A percentile compares a stretch with the other conserved stretches of the same genome.
phyloP scores from a whole-genome alignment of 2,113 vertebrate genomes.

The Coreoperca whiteheadi region DNA sequence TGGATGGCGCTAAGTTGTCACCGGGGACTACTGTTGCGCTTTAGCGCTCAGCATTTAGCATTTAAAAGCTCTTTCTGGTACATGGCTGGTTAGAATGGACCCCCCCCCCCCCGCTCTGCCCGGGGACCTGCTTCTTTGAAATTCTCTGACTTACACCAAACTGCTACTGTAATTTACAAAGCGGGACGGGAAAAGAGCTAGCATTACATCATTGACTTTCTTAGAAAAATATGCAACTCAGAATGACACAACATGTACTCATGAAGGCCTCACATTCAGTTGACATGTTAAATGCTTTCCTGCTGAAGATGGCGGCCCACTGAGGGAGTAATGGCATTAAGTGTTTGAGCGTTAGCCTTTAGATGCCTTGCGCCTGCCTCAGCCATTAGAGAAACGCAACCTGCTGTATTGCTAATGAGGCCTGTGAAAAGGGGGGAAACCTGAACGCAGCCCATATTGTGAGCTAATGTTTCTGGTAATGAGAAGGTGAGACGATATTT shows the following conservation, averaged over 20 bases:
- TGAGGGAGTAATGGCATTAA: slow-evolving; percentile 2
- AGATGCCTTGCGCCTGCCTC: slow-evolving; percentile 11
- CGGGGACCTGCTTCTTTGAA: neutral
- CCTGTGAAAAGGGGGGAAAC: slow-evolving; percentile 14
- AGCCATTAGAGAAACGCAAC: slow-evolving; percentile 33
- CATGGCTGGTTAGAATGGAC: neutral
- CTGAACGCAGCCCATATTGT: slow-evolving; percentile 16
- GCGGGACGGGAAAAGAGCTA: neutral
- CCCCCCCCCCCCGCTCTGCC: neutral
- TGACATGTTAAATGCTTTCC: slow-evolving; percentile 36
- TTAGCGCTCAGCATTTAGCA: slow-evolving; percentile 8
- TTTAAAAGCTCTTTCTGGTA: slow-evolving; percentile 30
- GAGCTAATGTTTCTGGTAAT: slow-evolving; percentile 62
- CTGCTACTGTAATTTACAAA: neutral
- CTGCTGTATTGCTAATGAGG: slow-evolving; percentile 61
- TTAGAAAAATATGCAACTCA: neutral
- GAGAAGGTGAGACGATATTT: slow-evolving; percentile 61
- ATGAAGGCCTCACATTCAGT: slow-evolving; percentile 19
- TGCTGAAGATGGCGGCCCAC: slow-evolving; percentile 5
- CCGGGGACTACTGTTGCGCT: slow-evolving; percentile 15
- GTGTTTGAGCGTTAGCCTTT: slow-evolving; percentile 10
- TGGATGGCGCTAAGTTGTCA: neutral
- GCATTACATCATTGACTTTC: neutral
- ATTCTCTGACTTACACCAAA: neutral
- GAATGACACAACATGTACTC: neutral